phyloP scores from a whole-genome alignment of 2,113 vertebrate genomes.

The Vimba vimba region DNA sequence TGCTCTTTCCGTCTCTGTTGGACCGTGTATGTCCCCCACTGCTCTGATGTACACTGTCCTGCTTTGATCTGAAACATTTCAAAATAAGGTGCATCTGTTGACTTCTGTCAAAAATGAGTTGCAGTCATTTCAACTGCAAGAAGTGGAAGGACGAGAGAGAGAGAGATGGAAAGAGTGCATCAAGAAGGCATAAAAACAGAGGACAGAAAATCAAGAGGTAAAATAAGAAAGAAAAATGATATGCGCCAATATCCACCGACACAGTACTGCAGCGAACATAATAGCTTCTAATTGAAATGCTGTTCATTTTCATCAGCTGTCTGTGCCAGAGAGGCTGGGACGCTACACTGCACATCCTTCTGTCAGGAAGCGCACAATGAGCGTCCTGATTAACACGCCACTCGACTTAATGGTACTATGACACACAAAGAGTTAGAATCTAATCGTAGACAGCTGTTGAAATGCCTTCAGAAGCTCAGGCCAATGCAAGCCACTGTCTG shows the following conservation, averaged over 20 bases:
- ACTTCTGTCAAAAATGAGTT: slow-evolving; percentile 19
- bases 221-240: not conserved
- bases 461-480: not conserved
- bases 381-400: slow-evolving; percentile 18
- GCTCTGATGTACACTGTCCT: not conserved
- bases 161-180: not conserved
- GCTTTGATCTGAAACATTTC: slow-evolving; percentile 32
- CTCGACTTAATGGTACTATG: slow-evolving; percentile 1
- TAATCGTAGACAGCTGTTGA: not conserved
- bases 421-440: not conserved
- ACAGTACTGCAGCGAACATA: not conserved
- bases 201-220: not conserved
- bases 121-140: not conserved
- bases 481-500: not conserved
- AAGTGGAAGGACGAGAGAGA: too few relatives aligned
- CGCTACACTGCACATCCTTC: not conserved
- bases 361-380: slow-evolving; percentile 30
- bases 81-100: not conserved
- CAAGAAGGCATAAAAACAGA: not conserved
- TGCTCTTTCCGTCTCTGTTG: slow-evolving; percentile 11
- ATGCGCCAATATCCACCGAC: not conserved
- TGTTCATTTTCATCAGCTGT: slow-evolving; percentile 27
- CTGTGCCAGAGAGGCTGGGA: slow-evolving; percentile 9
- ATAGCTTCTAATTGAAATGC: slow-evolving; percentile 37
- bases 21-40: not conserved